Percentiles rank a stretch among this genome's conserved stretches.
phyloP scores from a whole-genome alignment of 2,888 invertebrate genomes.

The Protophormia terraenovae region DNA sequence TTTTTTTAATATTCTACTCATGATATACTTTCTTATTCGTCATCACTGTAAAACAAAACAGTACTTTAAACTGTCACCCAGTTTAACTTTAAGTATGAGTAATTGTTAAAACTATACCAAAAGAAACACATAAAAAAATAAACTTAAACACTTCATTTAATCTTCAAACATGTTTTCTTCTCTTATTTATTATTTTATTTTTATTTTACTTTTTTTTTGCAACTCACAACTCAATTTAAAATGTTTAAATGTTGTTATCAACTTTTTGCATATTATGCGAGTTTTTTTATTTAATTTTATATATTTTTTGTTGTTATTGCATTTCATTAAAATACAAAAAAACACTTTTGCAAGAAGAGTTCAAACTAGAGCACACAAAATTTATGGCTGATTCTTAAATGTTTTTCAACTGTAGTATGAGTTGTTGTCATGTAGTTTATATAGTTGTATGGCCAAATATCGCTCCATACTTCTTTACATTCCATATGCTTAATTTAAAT shows the following conservation, averaged over 20 bases:
- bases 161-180: conserved; percentile 41
- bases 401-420: background rate
- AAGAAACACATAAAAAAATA: background rate
- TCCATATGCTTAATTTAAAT: conserved; percentile 81
- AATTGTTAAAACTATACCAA: conserved; percentile 39
- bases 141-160: conserved; percentile 55
- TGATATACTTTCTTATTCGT: background rate
- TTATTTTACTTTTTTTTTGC: background rate
- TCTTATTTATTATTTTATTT: background rate
- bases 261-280: conserved; percentile 30
- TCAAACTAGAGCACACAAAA: background rate
- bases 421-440: background rate
- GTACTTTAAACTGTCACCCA: background rate
- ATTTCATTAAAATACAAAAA: conserved; percentile 13
- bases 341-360: conserved; percentile 2
- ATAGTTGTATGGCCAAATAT: conserved; percentile 76
- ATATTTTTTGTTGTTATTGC: conserved; percentile 17
- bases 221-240: conserved; percentile 43
- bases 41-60: background rate
- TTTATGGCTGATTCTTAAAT: conserved; percentile 8
- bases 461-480: conserved; percentile 83
- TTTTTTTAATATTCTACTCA: background rate
- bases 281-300: background rate
- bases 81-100: conserved; percentile 36
- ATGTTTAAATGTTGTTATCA: conserved; percentile 53